phyloP scores from a whole-genome alignment of 2,797 vertebrate genomes.

The Gymnocypris eckloni region DNA sequence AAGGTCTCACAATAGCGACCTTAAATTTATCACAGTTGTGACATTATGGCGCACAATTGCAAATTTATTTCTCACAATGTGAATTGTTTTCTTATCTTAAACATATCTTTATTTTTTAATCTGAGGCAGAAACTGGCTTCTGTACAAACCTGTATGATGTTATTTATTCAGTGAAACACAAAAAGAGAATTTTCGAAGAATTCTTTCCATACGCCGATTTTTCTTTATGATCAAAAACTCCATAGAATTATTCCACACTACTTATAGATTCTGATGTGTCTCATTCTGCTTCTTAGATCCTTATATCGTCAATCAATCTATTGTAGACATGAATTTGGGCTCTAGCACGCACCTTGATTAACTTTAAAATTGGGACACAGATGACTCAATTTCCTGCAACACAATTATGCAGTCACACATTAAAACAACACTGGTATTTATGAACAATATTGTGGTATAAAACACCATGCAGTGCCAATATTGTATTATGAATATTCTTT shows the following conservation, averaged over 20 bases:
- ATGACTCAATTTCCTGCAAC: slow-evolving; percentile 10
- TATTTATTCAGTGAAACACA: neutral
- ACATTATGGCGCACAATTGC: neutral
- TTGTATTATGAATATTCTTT: neutral
- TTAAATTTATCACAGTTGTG: neutral
- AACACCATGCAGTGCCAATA: neutral
- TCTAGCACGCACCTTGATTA: neutral
- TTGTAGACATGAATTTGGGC: neutral
- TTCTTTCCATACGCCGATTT: neutral
- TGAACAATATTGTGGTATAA: neutral
- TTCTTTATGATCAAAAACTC: neutral
- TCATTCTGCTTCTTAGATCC: neutral
- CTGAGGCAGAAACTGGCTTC: neutral
- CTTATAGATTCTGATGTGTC: neutral
- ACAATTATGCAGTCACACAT: neutral
- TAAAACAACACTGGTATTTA: neutral
- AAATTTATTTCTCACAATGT: neutral
- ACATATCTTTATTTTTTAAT: neutral
- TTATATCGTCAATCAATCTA: neutral
- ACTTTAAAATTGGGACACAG: neutral
- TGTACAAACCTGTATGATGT: neutral
- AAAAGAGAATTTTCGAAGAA: neutral
- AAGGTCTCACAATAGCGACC: neutral
- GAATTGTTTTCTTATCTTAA: neutral
- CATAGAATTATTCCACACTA: neutral